Conservation (phyloP, 1,140 invertebrate genomes). For the Cylas formicarius region DNA sequence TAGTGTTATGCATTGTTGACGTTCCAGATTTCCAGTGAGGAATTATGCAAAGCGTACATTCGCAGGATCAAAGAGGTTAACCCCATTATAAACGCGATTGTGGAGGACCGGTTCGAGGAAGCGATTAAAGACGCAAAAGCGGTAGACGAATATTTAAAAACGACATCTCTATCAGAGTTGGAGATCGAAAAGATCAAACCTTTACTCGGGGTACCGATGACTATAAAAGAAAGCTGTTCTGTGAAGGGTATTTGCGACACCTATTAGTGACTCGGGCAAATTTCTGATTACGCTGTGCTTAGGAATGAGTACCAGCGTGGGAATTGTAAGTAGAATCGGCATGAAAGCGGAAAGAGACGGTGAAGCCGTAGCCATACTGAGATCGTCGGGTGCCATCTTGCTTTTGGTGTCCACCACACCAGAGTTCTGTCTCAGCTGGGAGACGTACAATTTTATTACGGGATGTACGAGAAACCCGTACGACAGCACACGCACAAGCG, state of each 20-base stretch:
- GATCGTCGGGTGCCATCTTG: slow-evolving; percentile 67
- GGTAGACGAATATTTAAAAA: slow-evolving; percentile 44
- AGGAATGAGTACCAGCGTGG: slow-evolving; percentile 60
- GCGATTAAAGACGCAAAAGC: slow-evolving; percentile 52
- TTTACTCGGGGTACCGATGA: slow-evolving; percentile 66
- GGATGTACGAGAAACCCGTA: slow-evolving; percentile 78
- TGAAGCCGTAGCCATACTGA: slow-evolving; percentile 51
- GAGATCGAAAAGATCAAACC: slow-evolving; percentile 52
- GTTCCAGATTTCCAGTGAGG: slow-evolving; percentile 51
- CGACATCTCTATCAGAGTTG: slow-evolving; percentile 40
- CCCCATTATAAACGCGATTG: slow-evolving; percentile 63
- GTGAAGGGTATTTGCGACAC: too few relatives aligned
- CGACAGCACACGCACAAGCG: slow-evolving; percentile 53
- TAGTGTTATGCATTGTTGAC: too few relatives aligned
- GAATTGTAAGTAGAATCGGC: slow-evolving; percentile 51
- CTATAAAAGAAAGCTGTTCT: slow-evolving; percentile 56
- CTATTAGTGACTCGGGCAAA: too few relatives aligned
- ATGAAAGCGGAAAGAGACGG: slow-evolving; percentile 55
- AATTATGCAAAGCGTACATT: slow-evolving; percentile 60
- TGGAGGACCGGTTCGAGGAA: slow-evolving; percentile 60
- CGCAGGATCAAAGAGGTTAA: slow-evolving; percentile 64
- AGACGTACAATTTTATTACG: slow-evolving; percentile 59
- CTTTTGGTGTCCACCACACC: slow-evolving; percentile 74
- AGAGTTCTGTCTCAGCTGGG: slow-evolving; percentile 66
- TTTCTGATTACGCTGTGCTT: slow-evolving; percentile 9